Evolutionary conservation across 2,888 invertebrate genomes (phyloP), one percentile per base, ranked within the genome.

Genomic region (Mechanitis mazaeus): DNA sequence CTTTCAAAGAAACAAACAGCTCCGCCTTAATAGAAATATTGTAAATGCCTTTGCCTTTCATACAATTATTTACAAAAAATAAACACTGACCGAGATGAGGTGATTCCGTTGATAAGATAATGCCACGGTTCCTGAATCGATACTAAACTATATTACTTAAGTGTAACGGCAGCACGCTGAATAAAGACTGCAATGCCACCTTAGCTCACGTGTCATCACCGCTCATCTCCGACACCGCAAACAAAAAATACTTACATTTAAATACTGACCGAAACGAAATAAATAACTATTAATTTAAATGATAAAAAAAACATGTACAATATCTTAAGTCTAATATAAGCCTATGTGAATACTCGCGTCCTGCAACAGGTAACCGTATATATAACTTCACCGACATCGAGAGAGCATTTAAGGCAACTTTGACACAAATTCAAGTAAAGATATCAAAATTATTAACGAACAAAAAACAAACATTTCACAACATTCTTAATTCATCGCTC

Each of bases 241-340:
- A 75, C 64, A 65, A 79, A 83, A 84, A 87, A 88, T 87, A 88
- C 89, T 88, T 87, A 88, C 77, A 84, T 77, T 83, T 85, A 88
- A 90, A 90, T 90, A 90, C 90, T 90, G 90, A 90, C 90, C 90
- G 87, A 88, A 85, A 85, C 77, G 87, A 87, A 87, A 90, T 87
- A 87, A 90, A 87, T 76, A 79, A 82, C 79, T 82, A 86, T 77
- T 79, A 79, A 82, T 81, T 82, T 81, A 9, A 42, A 42, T 42
- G 9, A 42, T 42, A 50, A 50, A 9, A 75, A 74, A 56, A 61
- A 74, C 81, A 84, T 86, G 77, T 87, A 88, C 87, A 89, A 70
- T 86, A 86, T 68, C 78, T 77, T 79, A 79, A 71, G 54, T 69
- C 68, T 75, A 72, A 77, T 75, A 79, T 87, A 83, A 70, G 74